These are phyloP conservation scores for Deilephila porcellus DNA, from an alignment of 2,888 invertebrate species.

Conservation along the genomic window DNA sequence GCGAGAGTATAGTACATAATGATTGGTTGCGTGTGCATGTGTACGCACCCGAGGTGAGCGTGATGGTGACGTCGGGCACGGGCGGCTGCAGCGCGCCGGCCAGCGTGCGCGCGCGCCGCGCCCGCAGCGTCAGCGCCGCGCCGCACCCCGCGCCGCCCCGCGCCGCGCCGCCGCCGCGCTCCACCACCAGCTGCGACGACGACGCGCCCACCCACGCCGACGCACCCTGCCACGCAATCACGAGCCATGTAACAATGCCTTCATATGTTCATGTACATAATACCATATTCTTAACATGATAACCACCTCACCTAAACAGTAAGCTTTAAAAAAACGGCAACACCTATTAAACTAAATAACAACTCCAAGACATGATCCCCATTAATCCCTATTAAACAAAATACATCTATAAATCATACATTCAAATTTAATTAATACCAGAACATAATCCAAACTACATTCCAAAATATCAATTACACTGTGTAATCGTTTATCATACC, in stretches of 20 bases:
- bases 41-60: conserved; percentile 66
- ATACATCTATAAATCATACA: no score
- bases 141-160: conserved; percentile 88
- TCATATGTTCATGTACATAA: no score
- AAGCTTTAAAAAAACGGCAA: no score
- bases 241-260: background rate
- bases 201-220: conserved; percentile 86
- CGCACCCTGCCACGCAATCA: conserved; percentile 70
- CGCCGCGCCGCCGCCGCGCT: conserved; percentile 82
- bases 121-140: conserved; percentile 86
- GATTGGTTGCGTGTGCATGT: conserved; percentile 33
- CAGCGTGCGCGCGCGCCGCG: conserved; percentile 87
- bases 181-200: conserved; percentile 89
- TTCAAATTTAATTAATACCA: no score
- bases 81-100: conserved; percentile 87
- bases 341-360: no score
- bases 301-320: no score
- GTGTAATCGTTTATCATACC: conserved; percentile 48
- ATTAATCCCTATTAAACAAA: no score
- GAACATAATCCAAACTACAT: no score
- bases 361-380: no score
- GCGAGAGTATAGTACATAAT: background rate
- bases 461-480: no score
- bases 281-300: no score
- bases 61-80: conserved; percentile 85